Base-by-base conservation (phyloP, 2,888 invertebrate species). In the Colostygia pectinataria region DNA sequence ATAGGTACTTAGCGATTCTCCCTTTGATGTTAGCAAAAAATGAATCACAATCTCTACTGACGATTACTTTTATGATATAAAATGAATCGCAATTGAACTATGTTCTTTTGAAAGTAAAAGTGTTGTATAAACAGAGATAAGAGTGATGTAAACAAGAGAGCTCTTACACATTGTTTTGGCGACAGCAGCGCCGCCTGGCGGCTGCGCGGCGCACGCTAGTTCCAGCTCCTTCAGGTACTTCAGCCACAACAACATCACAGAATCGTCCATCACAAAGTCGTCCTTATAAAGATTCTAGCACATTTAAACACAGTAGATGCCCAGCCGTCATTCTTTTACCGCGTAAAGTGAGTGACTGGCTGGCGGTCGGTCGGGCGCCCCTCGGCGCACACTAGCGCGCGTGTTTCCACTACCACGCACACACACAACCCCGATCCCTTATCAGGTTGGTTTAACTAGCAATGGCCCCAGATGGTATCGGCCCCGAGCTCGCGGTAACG, bases 381-480 rank as follows among this genome's bases (percentile, higher is more conserved):
- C 83, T 74, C 85, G 65, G 69, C 67, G 73, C 83, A 77, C 81
- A 78, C 80, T 66, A 66, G 10, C 63, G 59, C 63, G 58, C 54
- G 59, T 53, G 63, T 62, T 51, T 55, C 61, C 50, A 67, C 66
- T 60, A 43, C 36, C 57, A 61, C 83, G 61, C 87, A 85, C 87
- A 83, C 83, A 66, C 50, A 43, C 66, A 49, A 63, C 34, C 34
- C 53, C 83, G 87, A 84, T 84, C 82, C 81, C 88, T 89, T 90
- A 89, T 90, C 90, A 86, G 74, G 68, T 78, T 65, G 87, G 85
- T 86, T 83, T 86, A 88, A 88, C 90, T 89, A 90, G 90, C 90
- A 83, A 88, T 85, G 88, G 84, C 83, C 88, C 83, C 80, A 83
- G 89, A 88, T 89, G 74, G 70, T 89, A 89, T 89, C 89, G 12